Percentiles rank a stretch among this genome's conserved stretches.
Evolutionary conservation across 2,888 invertebrate species (phyloP).

Genomic region (Drosophila acutilabella): DNA sequence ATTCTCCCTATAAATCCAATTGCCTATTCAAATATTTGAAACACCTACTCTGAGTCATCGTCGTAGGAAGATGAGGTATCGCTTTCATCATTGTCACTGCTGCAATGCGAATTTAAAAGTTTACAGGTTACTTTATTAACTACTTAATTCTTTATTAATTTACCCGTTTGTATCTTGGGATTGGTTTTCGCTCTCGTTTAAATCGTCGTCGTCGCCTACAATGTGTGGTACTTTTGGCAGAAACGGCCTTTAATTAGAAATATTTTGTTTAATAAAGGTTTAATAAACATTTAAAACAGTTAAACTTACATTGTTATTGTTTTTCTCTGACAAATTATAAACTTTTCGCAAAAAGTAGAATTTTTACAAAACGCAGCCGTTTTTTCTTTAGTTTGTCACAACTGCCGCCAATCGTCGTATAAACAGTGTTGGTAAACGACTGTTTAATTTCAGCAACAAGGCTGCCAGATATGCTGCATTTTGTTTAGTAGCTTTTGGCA

Average conservation of each 20-base stretch:
- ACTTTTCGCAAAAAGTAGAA: not conserved
- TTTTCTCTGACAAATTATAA: not conserved
- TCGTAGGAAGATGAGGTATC: not conserved
- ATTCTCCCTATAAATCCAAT: not conserved
- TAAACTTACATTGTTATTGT: slow-evolving; percentile 17
- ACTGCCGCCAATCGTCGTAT: not conserved
- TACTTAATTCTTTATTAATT: not conserved
- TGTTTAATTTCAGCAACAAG: not conserved
- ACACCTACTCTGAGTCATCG: slow-evolving; percentile 27
- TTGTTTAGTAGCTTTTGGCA: not conserved
- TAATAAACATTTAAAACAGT: not conserved
- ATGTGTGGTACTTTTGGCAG: slow-evolving; percentile 38
- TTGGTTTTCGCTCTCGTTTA: not conserved
- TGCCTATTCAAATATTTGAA: not conserved
- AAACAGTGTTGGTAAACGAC: slow-evolving; percentile 9
- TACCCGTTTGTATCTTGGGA: slow-evolving; percentile 10
- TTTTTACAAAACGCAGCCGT: not conserved
- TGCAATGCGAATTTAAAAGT: not conserved
- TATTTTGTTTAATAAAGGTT: not conserved
- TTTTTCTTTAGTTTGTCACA: not conserved
- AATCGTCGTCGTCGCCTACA: slow-evolving; percentile 57
- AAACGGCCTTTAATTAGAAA: slow-evolving; percentile 34
- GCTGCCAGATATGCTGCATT: not conserved
- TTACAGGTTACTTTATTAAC: not conserved
- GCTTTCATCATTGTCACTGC: not conserved